Evolutionary conservation across 2,888 invertebrate species (phyloP), one percentile per base, ranked within the genome.

Genomic region (Lissocephala sabroskyi): DNA sequence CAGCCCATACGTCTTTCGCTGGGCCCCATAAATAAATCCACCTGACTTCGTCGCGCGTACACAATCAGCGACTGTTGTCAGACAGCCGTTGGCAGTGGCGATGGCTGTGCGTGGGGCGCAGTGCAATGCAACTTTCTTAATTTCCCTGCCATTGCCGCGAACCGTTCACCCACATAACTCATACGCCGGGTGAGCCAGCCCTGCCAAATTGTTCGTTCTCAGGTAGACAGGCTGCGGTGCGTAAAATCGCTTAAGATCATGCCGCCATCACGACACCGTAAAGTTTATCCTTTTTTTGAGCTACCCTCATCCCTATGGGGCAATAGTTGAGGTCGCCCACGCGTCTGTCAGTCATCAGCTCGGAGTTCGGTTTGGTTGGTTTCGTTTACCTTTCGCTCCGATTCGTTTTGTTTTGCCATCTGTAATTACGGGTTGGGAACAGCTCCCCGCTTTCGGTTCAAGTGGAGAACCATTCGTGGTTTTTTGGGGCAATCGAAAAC

Each of bases 341-440:
- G 41, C 47, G 18, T 9, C 28, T 39, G 54, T 44, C 66, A 65
- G 57, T 59, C 60, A 62, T 53, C 66, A 61, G 66, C 47, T 57
- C 52, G 49, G 55, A 55, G 62, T 60, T 59, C 11, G 51, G 54
- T 51, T 70, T 50, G 50, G 41, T 45, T 49, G 48, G 42, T 48
- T 49, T 49, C 65, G 68, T 66, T 68, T 70, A 64, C 66, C 54
- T 66, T 68, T 65, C 60, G 58, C 11, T 32, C n/a, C n/a, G 13
- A 58, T 62, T 68, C 62, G 59, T 66, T 64, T 64, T 54, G 58
- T 50, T 65, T 52, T 56, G 52, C 59, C 63, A 63, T 59, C 58
- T 61, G 65, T 73, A 71, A 73, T 75, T 75, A 67, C 56, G 52
- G 57, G 47, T 17, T n/a, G n/a, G n/a, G n/a, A n/a, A n/a, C n/a